A percentile compares a stretch with the other conserved stretches of the same genome.
phyloP scores from a whole-genome alignment of 2,113 vertebrate species.

The Ursus arctos region DNA sequence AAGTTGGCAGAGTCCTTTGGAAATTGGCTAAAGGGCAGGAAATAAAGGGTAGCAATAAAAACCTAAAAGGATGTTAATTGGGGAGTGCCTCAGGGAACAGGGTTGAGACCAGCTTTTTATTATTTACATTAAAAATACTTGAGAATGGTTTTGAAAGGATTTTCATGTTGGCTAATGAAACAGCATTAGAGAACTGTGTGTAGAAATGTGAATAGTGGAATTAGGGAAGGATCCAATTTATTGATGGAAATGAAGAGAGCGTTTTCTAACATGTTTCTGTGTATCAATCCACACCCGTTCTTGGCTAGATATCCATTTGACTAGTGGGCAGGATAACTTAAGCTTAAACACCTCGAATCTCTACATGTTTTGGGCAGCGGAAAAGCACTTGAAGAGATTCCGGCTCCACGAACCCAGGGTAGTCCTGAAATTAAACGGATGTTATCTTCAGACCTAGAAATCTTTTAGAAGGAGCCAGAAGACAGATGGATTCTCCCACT shows the following conservation, averaged over 20 bases:
- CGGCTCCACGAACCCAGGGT: background rate
- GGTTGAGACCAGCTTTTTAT: slow-evolving; percentile 84
- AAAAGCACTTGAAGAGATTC: background rate
- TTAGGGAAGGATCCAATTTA: slow-evolving; percentile 81
- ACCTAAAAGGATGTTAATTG: slow-evolving; percentile 88
- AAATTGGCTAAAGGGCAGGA: slow-evolving; percentile 87
- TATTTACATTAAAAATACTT: slow-evolving; percentile 88
- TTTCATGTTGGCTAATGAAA: slow-evolving; percentile 79
- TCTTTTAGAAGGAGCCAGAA: background rate
- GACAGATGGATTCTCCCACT: background rate
- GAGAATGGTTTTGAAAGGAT: slow-evolving; percentile 81
- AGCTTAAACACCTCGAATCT: background rate
- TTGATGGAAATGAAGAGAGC: slow-evolving; percentile 36
- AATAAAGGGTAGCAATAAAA: slow-evolving; percentile 85
- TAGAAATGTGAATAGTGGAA: slow-evolving; percentile 72
- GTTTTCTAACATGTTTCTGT: background rate
- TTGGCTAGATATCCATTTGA: background rate
- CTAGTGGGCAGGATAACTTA: background rate
- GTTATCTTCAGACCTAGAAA: slow-evolving; percentile 10
- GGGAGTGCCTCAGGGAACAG: slow-evolving; percentile 79
- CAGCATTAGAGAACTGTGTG: background rate
- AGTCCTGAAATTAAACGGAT: background rate
- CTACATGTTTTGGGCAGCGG: background rate
- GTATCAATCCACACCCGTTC: background rate
- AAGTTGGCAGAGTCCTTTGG: slow-evolving; percentile 86